These are phyloP conservation scores for Timema cristinae DNA, from an alignment of 2,888 invertebrate species.

Conservation along the genomic window DNA sequence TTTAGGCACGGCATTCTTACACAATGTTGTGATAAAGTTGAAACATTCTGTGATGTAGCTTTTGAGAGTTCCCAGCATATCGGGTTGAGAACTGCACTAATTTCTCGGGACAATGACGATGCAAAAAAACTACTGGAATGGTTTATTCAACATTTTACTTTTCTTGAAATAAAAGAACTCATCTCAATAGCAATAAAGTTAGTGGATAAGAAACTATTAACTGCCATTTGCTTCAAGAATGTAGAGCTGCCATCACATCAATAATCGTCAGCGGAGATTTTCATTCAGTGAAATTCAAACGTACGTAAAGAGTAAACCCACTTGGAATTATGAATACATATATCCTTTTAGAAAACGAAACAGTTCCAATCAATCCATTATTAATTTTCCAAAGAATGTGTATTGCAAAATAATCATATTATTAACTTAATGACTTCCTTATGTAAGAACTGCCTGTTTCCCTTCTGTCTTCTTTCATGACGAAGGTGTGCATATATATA, in stretches of 20 bases:
- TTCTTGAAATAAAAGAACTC: no score
- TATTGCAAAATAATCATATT: neutral
- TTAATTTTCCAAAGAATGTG: neutral
- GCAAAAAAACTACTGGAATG: no score
- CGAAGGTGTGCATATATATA: no score
- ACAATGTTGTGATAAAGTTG: no score
- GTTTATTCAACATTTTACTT: no score
- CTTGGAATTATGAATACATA: neutral
- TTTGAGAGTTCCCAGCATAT: no score
- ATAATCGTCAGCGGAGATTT: neutral
- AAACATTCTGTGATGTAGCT: no score
- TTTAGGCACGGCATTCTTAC: neutral
- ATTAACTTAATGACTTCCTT: neutral
- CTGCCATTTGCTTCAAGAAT: neutral
- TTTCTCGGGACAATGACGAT: no score
- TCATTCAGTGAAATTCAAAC: neutral
- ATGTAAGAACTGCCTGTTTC: slow-evolving; percentile 10
- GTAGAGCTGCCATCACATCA: neutral
- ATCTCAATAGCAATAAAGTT: no score
- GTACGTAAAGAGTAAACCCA: no score
- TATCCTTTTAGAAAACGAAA: neutral
- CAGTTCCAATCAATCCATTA: neutral
- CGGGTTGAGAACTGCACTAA: no score
- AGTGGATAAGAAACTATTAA: neutral
- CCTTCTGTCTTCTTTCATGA: neutral